Conservation (phyloP, 1,140 invertebrate species). For the Zaprionus kolodkinae region DNA sequence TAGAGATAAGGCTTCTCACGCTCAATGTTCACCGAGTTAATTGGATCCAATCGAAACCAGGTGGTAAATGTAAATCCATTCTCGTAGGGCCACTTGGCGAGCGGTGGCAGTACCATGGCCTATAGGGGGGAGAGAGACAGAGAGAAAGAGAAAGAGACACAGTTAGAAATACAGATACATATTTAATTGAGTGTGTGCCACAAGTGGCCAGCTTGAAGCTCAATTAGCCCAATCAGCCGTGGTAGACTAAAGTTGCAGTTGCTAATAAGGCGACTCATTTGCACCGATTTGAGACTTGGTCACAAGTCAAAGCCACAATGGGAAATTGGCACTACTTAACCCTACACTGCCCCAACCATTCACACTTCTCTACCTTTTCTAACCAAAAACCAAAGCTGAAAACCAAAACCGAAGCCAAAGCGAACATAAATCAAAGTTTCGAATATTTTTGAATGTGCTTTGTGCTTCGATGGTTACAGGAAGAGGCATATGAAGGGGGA, state of each 20-base stretch:
- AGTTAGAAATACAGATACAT: not conserved
- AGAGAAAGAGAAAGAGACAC: conserved; percentile 67
- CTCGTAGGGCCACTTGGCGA: conserved; percentile 99
- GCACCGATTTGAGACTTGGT: conserved; percentile 11
- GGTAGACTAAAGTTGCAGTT: not conserved
- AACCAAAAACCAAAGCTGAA: conserved; percentile 8
- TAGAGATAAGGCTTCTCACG: conserved; percentile 99
- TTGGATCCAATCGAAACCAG: conserved; percentile 99
- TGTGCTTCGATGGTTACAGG: conserved; percentile 15
- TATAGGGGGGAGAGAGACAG: conserved; percentile 83
- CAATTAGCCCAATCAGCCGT: not conserved
- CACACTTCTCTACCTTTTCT: not conserved
- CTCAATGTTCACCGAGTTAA: conserved; percentile 99
- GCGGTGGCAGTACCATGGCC: conserved; percentile 97
- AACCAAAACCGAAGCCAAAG: not conserved
- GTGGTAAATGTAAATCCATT: conserved; percentile 99
- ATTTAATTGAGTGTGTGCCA: conserved; percentile 4
- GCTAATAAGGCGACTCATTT: conserved; percentile 45
- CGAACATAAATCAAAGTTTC: conserved; percentile 60
- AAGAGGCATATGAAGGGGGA: not conserved
- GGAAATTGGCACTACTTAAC: not conserved
- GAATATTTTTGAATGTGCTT: conserved; percentile 60
- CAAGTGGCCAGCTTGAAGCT: conserved; percentile 16
- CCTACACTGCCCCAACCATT: not conserved
- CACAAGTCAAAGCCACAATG: conserved; percentile 9